Evolutionary conservation across 2,888 invertebrate genomes (phyloP), one percentile per base, ranked within the genome.

Genomic region (Sicus ferrugineus): DNA sequence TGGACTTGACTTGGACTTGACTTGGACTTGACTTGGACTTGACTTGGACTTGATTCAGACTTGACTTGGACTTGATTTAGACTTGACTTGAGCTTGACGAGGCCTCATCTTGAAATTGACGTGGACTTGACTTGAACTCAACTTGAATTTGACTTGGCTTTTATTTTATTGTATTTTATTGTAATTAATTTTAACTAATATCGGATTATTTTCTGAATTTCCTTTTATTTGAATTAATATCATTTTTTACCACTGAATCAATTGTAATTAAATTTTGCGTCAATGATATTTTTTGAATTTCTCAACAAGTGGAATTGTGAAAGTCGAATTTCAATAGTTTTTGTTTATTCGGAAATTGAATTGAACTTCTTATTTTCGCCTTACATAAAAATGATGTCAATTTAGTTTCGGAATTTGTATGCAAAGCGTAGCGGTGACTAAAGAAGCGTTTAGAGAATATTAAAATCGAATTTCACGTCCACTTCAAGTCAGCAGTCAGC

Each of bases 311-410:
- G 3, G 23, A 54, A 28, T 54, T 54, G 54, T 54, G 54, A 54
- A 54, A 28, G 54, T 54, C 28, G 1, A 52, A 52, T 23, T 42
- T 11, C 11, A n/a, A 6, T n/a, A 23, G 19, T 52, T 23, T 7
- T 23, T 9, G 19, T 54, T 26, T 28, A 2, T 26, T 54, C 3
- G 23, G 26, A 1, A 2, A 1, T 28, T 9, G 21, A 16, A 42
- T 23, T 54, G 16, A 42, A 42, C 28, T 54, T 54, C 14, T 54
- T 54, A 11, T 21, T 23, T 54, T 54, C 16, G 26, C 23, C 3
- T 28, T 9, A 42, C 30, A 26, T 65, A 54, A 26, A 54, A 65
- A 65, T 54, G 28, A 54, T 65, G 65, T 65, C 65, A 65, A 65
- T 16, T 54, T n/a, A n/a, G 52, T n/a, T 54, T 23, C 21, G 38